These are phyloP conservation scores for Threskiornis aethiopicus DNA, from an alignment of 2,797 vertebrate genomes.

Conservation along the genomic window DNA sequence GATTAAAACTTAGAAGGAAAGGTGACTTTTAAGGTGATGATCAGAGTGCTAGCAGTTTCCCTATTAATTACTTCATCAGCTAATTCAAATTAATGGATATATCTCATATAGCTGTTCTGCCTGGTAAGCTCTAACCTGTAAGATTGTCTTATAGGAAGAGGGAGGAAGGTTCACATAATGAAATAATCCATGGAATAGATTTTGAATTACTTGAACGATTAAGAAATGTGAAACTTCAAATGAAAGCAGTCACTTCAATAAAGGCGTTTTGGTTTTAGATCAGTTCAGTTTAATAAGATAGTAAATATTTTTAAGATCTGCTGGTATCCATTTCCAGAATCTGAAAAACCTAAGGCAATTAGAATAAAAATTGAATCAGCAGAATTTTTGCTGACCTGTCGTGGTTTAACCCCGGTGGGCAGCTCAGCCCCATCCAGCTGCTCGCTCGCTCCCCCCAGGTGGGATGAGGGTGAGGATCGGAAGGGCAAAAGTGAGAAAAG, in stretches of 20 bases:
- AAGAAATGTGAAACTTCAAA: neutral
- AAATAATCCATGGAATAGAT: neutral
- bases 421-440: neutral
- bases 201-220: neutral
- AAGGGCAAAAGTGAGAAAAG: neutral
- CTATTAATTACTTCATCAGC: neutral
- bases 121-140: neutral
- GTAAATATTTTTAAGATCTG: neutral
- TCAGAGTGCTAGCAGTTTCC: neutral
- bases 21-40: neutral
- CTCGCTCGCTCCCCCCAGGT: rapidly evolving
- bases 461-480: neutral
- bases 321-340: neutral
- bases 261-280: neutral
- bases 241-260: neutral
- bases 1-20: neutral
- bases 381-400: neutral
- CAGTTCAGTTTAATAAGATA: neutral
- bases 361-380: neutral
- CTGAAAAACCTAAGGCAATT: neutral
- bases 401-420: neutral
- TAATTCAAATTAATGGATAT: neutral
- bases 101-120: neutral
- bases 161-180: neutral
- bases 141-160: neutral